Evolutionary conservation across 1,140 invertebrate genomes (phyloP).

Genomic region (Scylla paramamosain): DNA sequence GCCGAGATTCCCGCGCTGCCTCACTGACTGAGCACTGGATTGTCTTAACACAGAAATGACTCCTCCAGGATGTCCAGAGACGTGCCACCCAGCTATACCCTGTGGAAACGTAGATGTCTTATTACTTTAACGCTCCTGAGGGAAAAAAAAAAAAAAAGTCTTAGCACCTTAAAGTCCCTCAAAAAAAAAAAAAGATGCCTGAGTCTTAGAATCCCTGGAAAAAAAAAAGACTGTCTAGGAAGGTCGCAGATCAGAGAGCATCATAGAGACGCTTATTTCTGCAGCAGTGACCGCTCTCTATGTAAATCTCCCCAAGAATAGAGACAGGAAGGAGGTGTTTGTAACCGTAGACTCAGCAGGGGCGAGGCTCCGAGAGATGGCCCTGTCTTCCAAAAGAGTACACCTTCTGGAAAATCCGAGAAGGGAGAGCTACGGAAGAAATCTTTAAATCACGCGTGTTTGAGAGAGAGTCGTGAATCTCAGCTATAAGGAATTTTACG

Average conservation of each 20-base stretch:
- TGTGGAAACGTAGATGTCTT: too few species aligned
- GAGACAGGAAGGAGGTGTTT: not conserved
- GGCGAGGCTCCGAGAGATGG: not conserved
- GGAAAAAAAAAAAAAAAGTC: too few species aligned
- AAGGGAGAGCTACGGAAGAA: not conserved
- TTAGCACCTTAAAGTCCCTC: too few species aligned
- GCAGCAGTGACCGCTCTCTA: not conserved
- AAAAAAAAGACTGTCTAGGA: not conserved
- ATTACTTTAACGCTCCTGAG: too few species aligned
- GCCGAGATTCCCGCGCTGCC: not conserved
- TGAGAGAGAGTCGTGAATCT: not conserved
- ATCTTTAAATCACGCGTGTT: not conserved
- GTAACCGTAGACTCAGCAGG: not conserved
- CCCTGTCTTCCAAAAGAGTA: not conserved
- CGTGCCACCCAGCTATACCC: too few species aligned
- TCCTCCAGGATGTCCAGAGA: too few species aligned
- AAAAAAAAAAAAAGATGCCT: not conserved
- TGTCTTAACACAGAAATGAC: too few species aligned
- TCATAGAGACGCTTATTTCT: not conserved
- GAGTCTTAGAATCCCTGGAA: not conserved
- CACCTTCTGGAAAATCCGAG: not conserved
- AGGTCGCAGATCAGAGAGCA: not conserved
- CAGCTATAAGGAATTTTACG: not conserved
- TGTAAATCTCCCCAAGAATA: slow-evolving; percentile 8
- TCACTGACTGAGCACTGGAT: not conserved